These are phyloP conservation scores for Hyla sarda DNA, from an alignment of 2,113 vertebrate genomes.

Conservation along the genomic window DNA sequence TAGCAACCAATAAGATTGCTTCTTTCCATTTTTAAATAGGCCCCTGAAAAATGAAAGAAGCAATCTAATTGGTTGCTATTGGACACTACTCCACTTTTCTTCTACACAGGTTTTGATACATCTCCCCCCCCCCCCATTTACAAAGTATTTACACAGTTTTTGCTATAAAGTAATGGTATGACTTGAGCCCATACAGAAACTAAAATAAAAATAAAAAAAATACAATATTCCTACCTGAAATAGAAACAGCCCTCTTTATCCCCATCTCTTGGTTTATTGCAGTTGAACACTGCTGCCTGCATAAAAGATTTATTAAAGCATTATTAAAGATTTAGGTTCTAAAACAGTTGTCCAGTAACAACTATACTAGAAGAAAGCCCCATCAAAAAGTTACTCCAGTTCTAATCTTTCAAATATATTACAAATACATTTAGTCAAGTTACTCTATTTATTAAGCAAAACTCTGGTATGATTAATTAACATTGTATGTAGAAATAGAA, in stretches of 20 bases:
- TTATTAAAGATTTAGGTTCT: neutral
- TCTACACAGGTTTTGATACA: too few species aligned
- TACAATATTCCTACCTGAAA: constrained; percentile 82
- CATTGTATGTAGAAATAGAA: too few species aligned
- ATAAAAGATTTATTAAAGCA: constrained; percentile 54
- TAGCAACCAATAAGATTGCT: too few species aligned
- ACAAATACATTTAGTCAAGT: too few species aligned
- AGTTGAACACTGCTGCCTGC: constrained; percentile 79
- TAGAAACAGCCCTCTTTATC: constrained; percentile 84
- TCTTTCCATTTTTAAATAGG: too few species aligned
- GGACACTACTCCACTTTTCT: too few species aligned
- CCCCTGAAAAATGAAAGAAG: too few species aligned
- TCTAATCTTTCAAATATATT: too few species aligned
- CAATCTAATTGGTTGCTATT: too few species aligned
- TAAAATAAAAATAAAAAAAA: neutral
- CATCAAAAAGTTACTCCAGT: neutral
- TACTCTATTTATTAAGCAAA: too few species aligned
- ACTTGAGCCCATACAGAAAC: neutral
- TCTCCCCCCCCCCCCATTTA: too few species aligned
- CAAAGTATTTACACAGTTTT: neutral
- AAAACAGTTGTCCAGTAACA: neutral
- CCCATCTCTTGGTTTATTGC: constrained; percentile 81
- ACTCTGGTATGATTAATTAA: too few species aligned
- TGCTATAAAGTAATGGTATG: neutral
- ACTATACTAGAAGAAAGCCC: neutral